Conservation (phyloP, 2,113 vertebrate species). For the cattle (Bos taurus) region DNA sequence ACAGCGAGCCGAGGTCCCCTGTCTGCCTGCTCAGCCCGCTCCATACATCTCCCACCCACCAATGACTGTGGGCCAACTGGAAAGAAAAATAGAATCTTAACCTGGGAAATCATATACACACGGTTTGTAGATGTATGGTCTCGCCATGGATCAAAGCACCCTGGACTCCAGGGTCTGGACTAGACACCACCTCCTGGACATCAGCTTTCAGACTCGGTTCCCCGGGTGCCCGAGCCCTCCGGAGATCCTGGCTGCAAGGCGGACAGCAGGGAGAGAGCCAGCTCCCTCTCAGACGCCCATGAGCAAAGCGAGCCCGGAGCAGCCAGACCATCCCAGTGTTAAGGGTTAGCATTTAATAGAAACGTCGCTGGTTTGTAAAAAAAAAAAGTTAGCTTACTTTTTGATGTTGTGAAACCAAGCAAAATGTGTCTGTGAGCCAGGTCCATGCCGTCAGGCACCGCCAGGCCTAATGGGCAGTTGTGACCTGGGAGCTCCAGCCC, state of each 20-base stretch:
- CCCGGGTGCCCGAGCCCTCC: fast-evolving
- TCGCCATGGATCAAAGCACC: not conserved
- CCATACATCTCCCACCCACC: not conserved
- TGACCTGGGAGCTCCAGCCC: fast-evolving
- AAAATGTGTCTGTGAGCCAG: not conserved
- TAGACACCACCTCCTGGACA: not conserved
- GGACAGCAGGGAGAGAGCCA: fast-evolving
- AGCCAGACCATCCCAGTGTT: not conserved
- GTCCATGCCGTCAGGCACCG: no score
- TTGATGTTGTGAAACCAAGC: not conserved
- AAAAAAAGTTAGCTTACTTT: not conserved
- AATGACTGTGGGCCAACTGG: fast-evolving
- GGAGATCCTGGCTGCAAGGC: not conserved
- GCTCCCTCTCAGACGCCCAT: fast-evolving
- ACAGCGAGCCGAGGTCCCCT: not conserved
- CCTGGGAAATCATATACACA: fast-evolving
- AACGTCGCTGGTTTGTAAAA: not conserved
- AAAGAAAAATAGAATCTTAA: not conserved
- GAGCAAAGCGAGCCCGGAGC: fast-evolving
- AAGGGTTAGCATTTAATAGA: not conserved
- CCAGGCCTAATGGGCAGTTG: not conserved
- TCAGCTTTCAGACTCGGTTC: not conserved
- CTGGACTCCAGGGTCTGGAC: not conserved
- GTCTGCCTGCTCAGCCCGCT: fast-evolving
- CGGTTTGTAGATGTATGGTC: fast-evolving